Base-by-base conservation (phyloP, 2,888 invertebrate genomes). In the Nymphalis polychloros region DNA sequence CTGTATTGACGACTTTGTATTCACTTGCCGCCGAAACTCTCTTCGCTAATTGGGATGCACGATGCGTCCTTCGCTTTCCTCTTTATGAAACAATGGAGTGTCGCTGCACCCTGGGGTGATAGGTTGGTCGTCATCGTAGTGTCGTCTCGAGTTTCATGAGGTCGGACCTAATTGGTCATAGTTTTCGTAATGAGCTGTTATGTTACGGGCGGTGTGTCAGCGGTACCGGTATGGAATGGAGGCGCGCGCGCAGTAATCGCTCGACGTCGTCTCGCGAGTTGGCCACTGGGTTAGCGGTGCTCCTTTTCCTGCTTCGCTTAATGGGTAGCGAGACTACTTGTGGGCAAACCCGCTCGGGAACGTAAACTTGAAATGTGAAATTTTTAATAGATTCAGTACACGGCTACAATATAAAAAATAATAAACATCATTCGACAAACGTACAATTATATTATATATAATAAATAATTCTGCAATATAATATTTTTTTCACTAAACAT, bases 241-340 rank as follows among this genome's bases (percentile, higher is more conserved):
- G 87, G 80, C 86, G 81, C 79, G 84, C 75, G 80, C 84, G 81
- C 79, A 81, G 84, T 87, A 87, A 84, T 86, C 87, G 86, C 77
- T 81, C 84, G 87, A 84, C 82, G 86, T 83, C 81, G 87, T 78
- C 82, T 85, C 84, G 89, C 82, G 86, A 92, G 90, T 92, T 90
- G 92, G 91, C 91, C 90, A 92, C 90, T 92, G 87, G 92, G 92
- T 92, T 91, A 92, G 85, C 90, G 85, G 88, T 84, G 88, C 84
- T 89, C 90, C 89, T 90, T 90, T 92, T 91, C 92, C 90, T 90
- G 91, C 86, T 84, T 81, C 76, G 82, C 83, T 82, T 89, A 88
- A 90, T 77, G 72, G 76, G 73, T 71, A 73, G 69, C 73, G 53
- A 67, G 72, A 67, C 73, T 67, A 73, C 72, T 74, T 73, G 72